Evolutionary conservation across 2,113 vertebrate species (phyloP).

Genomic region (Chionomys nivalis): DNA sequence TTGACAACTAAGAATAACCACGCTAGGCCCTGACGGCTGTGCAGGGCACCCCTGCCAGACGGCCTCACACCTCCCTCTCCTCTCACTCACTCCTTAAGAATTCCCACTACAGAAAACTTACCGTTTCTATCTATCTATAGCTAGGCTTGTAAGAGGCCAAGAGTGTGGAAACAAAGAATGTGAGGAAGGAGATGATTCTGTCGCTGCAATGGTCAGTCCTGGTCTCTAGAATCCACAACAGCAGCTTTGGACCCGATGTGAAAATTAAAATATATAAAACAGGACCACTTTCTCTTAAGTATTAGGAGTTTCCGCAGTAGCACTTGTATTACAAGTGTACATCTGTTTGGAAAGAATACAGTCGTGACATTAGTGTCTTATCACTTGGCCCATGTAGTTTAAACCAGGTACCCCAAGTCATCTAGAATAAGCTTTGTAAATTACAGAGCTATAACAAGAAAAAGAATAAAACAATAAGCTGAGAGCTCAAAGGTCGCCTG

Average conservation of each 20-base stretch:
- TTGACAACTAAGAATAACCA: not conserved
- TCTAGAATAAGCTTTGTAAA: not conserved
- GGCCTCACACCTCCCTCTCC: not conserved
- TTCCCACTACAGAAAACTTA: not conserved
- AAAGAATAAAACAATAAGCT: not conserved
- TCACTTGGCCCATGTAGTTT: not conserved
- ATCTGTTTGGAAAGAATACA: not conserved
- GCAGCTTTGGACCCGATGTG: not conserved
- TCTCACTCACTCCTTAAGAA: not conserved
- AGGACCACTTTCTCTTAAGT: not conserved
- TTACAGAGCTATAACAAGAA: not conserved
- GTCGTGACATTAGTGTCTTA: not conserved
- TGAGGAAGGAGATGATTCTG: not conserved
- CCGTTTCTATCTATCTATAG: not conserved
- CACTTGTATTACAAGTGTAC: not conserved
- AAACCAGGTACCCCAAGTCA: not conserved
- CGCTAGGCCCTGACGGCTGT: not conserved
- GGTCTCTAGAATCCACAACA: not conserved
- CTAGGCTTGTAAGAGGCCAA: not conserved
- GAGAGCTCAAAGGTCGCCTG: not conserved
- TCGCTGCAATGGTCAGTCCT: not conserved
- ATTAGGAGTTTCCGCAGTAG: not conserved
- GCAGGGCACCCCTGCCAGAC: not conserved
- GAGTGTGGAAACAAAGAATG: not conserved
- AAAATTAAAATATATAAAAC: not conserved